Conservation (phyloP, 2,113 vertebrate genomes). For the Anguilla japonica region DNA sequence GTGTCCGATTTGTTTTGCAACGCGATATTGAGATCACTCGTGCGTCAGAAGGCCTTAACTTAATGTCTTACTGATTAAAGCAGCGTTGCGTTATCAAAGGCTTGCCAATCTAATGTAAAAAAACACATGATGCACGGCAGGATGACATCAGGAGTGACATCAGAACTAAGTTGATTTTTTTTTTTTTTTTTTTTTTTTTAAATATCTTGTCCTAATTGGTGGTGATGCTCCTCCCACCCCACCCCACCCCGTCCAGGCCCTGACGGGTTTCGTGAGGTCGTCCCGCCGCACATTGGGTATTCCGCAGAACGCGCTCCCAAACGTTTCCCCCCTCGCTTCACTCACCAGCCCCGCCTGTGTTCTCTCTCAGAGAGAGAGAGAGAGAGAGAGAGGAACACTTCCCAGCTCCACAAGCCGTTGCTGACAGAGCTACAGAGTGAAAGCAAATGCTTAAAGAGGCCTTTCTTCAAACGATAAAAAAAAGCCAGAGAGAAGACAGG, state of each 20-base stretch:
- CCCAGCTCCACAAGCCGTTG: neutral
- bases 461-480: neutral
- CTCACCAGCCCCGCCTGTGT: neutral
- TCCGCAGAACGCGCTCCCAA: neutral
- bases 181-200: too few species aligned
- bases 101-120: neutral
- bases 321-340: neutral
- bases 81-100: neutral
- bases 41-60: neutral
- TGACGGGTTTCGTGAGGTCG: neutral
- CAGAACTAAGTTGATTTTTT: too few species aligned
- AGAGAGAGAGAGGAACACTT: neutral
- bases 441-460: neutral
- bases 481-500: neutral
- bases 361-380: neutral
- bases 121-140: neutral
- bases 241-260: neutral
- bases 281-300: neutral
- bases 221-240: neutral
- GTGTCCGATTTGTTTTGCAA: neutral
- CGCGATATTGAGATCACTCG: neutral
- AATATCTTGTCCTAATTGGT: neutral
- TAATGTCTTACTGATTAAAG: neutral
- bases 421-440: neutral
- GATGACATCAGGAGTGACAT: neutral